Percentiles rank a stretch among this genome's conserved stretches.
Evolutionary conservation across 2,113 vertebrate genomes (phyloP).

Genomic region (Phocoena phocoena): DNA sequence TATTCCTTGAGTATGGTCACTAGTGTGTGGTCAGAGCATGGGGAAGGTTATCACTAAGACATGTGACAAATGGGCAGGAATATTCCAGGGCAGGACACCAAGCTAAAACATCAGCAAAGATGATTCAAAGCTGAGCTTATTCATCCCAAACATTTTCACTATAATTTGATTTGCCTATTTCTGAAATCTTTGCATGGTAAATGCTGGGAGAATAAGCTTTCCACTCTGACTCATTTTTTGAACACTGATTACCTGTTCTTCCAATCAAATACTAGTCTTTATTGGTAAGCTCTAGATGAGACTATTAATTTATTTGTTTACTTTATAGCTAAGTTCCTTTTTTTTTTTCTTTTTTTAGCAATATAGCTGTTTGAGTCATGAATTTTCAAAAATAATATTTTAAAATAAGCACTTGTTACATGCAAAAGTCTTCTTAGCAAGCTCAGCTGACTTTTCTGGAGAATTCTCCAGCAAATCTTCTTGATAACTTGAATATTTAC

Average conservation of each 20-base stretch:
- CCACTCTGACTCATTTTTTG: background rate
- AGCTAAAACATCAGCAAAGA: background rate
- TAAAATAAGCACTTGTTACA: constrained; percentile 7
- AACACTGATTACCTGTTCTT: background rate
- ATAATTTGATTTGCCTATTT: background rate
- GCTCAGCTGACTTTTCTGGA: constrained; percentile 20
- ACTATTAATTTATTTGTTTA: background rate
- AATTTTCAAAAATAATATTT: constrained; percentile 12
- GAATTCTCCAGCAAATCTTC: background rate
- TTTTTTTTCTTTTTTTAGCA: background rate
- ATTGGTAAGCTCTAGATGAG: background rate
- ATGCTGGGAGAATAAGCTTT: background rate
- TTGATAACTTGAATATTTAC: constrained; percentile 1
- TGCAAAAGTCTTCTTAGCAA: constrained; percentile 18
- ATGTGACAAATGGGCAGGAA: background rate
- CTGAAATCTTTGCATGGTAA: background rate
- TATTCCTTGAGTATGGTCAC: background rate
- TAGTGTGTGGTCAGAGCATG: background rate
- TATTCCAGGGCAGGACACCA: background rate
- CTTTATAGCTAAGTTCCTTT: background rate
- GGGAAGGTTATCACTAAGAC: background rate
- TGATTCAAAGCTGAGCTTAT: background rate
- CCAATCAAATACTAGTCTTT: background rate
- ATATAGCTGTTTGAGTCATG: background rate
- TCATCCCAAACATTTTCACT: background rate